Base-by-base conservation (phyloP, 2,113 vertebrate species). In the Plecotus auritus region DNA sequence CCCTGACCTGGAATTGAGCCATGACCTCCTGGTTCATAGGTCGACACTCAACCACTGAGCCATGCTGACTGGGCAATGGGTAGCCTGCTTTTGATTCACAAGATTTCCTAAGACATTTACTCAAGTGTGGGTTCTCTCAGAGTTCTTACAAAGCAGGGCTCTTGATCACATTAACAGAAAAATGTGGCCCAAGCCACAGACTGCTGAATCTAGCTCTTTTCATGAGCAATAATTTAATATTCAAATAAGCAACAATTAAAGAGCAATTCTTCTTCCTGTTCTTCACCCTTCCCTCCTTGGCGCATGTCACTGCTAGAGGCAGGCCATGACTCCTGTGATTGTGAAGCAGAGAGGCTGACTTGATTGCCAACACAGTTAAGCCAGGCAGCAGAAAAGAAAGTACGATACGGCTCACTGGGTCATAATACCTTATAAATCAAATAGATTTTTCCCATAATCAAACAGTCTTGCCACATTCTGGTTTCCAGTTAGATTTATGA, bases 181-280 rank as follows among this genome's bases (percentile, higher is more conserved):
- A 96, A 94, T 96, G 92, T 88, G n/a, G 45, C 82, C 70, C 18
- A 28, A 93, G 56, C 73, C 73, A 59, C 78, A 96, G 73, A 85
- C 49, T 97, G 90, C 93, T 95, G 94, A 97, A 96, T 95, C 20
- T 82, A 95, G 92, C 70, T 91, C n/a, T 95, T 97, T 96, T 89
- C 69, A 86, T 67, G 95, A 88, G 49, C 56, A 92, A 92, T 96
- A 96, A 97, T 92, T 93, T 94, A 97, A 96, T 96, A 97, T 95
- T 95, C 49, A 97, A 96, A 96, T 91, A 85, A 97, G 88, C 37
- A 76, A 59, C 72, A 87, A 94, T 96, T 93, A 95, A 95, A 94
- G 54, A 86, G 37, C n/a, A 64, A 59, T 28, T 80, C 49, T 96
- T 93, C 61, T 51, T 90, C 45, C 32, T 70, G 56, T 49, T 85